Percentiles rank a stretch among this genome's conserved stretches.
phyloP scores from a whole-genome alignment of 2,888 invertebrate species.

The Sinotaia quadrata region DNA sequence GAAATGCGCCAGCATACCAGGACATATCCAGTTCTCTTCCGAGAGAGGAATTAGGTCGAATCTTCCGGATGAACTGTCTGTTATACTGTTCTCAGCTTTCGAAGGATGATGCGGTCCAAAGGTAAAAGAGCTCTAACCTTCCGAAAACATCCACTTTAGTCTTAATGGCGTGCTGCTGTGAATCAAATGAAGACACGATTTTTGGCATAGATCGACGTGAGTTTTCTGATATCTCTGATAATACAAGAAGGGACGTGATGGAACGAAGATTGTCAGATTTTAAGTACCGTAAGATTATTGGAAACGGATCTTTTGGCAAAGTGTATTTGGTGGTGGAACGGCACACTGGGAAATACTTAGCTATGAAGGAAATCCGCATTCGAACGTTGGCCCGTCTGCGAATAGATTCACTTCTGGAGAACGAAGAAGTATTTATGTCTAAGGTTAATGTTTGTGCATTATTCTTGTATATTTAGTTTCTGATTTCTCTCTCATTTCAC shows the following conservation, averaged over 20 bases:
- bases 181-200: neutral
- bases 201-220: neutral
- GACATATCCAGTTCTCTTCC: too few species aligned
- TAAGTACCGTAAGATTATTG: neutral
- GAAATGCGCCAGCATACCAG: too few species aligned
- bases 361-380: neutral
- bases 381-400: neutral
- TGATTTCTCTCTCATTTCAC: too few species aligned
- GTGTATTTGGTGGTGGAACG: neutral
- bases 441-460: too few species aligned
- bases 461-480: too few species aligned
- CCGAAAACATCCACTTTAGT: too few species aligned
- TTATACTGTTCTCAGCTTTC: too few species aligned
- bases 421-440: neutral
- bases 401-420: neutral
- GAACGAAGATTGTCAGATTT: neutral
- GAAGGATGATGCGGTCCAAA: too few species aligned
- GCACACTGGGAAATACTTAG: neutral
- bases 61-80: too few species aligned
- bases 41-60: too few species aligned
- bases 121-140: too few species aligned
- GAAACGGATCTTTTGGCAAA: neutral
- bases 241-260: neutral
- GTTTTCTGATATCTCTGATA: neutral
- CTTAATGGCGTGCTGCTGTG: neutral